Conservation (phyloP, 2,113 vertebrate genomes). For the Argyrosomus japonicus region DNA sequence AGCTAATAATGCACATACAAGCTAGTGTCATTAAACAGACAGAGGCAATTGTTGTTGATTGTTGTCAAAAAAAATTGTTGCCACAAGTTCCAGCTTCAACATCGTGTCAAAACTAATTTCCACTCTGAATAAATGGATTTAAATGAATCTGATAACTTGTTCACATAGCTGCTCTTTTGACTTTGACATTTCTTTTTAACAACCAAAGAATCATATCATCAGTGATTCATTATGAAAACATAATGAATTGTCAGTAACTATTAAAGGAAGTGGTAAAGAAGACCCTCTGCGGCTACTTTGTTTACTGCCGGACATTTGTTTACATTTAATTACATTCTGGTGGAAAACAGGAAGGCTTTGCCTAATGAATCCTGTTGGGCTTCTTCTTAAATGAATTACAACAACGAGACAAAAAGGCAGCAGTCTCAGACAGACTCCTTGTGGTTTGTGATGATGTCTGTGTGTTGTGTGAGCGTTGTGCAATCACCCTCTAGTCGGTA, state of each 20-base stretch:
- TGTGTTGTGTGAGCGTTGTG: background rate
- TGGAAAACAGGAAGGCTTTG: slow-evolving; percentile 56
- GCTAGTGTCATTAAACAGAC: background rate
- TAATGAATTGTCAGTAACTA: slow-evolving; percentile 14
- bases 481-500: background rate
- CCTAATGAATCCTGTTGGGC: slow-evolving; percentile 48
- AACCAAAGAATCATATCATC: background rate
- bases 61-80: background rate
- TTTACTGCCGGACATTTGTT: slow-evolving; percentile 46
- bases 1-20: background rate
- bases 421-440: background rate
- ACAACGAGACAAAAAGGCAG: slow-evolving; percentile 32
- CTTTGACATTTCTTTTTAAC: background rate
- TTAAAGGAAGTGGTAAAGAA: slow-evolving; percentile 26
- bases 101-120: background rate
- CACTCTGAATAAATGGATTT: background rate
- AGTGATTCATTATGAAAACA: background rate
- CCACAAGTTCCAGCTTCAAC: background rate
- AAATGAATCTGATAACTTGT: background rate
- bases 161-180: background rate
- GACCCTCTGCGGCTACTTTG: slow-evolving; percentile 3
- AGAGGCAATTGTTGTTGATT: background rate
- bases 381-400: slow-evolving; percentile 58
- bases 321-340: slow-evolving; percentile 55
- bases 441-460: background rate